phyloP scores from a whole-genome alignment of 2,888 invertebrate species.

The Nysson spinosus region DNA sequence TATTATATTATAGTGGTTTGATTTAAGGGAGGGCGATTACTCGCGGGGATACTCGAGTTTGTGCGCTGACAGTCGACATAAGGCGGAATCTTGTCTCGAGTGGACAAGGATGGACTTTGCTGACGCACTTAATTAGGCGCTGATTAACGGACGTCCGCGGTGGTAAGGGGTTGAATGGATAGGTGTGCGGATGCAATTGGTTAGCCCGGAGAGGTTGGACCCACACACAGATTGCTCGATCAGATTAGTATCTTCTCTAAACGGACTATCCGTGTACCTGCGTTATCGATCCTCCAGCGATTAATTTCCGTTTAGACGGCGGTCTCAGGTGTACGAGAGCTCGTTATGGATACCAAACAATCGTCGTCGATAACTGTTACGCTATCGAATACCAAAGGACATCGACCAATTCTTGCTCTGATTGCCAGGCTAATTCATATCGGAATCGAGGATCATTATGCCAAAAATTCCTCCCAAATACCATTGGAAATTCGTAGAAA shows the following conservation, averaged over 20 bases:
- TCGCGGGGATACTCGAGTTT: too few species aligned
- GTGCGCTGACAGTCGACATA: too few species aligned
- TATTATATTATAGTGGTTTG: too few species aligned
- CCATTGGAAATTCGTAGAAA: too few species aligned
- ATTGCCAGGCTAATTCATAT: not conserved
- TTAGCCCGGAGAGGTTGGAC: conserved; percentile 42
- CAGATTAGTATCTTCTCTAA: conserved; percentile 62
- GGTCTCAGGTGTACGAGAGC: conserved; percentile 47
- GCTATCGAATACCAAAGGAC: not conserved
- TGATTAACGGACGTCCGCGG: conserved; percentile 67
- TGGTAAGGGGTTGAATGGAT: conserved; percentile 39
- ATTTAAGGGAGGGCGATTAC: too few species aligned
- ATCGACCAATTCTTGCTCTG: not conserved
- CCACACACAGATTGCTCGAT: conserved; percentile 62
- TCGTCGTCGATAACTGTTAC: too few species aligned
- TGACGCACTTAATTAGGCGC: conserved; percentile 66
- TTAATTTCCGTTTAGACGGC: conserved; percentile 64
- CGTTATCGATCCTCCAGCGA: conserved; percentile 62
- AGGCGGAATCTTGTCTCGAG: too few species aligned
- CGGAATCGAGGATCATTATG: too few species aligned
- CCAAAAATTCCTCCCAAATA: too few species aligned
- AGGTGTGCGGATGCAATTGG: conserved; percentile 59
- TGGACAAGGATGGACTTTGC: conserved; percentile 50
- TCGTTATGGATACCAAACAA: conserved; percentile 38
- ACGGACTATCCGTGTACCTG: conserved; percentile 44